A percentile compares a stretch with the other conserved stretches of the same genome.
Evolutionary conservation across 2,113 vertebrate genomes (phyloP).

Genomic region (Mormyrus lacerda): DNA sequence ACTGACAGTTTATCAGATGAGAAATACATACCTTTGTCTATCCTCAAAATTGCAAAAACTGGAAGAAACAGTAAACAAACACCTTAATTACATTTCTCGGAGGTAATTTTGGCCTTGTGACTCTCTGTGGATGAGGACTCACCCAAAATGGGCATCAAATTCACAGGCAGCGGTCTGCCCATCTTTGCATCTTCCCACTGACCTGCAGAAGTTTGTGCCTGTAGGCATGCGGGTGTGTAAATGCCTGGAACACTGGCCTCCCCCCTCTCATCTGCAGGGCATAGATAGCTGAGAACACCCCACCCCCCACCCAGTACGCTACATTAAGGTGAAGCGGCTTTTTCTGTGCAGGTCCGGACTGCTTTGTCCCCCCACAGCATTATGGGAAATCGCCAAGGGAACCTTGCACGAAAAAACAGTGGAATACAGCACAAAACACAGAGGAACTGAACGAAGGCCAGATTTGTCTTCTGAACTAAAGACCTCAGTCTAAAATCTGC

Average conservation of each 20-base stretch:
- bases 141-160: conserved; percentile 47
- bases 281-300: neutral
- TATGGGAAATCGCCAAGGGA: neutral
- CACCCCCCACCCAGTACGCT: neutral
- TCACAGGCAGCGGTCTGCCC: conserved; percentile 21
- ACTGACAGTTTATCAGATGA: neutral
- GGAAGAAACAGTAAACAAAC: conserved; percentile 28
- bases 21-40: conserved; percentile 42
- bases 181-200: conserved; percentile 22
- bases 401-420: neutral
- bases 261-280: neutral
- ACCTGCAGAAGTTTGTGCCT: neutral
- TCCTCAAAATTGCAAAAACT: conserved; percentile 40
- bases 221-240: neutral
- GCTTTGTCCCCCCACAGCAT: neutral
- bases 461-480: neutral
- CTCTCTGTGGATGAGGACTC: conserved; percentile 28
- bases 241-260: neutral
- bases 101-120: neutral
- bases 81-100: neutral
- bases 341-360: neutral
- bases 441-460: neutral
- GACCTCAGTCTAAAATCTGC: neutral
- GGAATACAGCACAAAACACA: neutral
- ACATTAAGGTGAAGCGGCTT: neutral